A percentile compares a stretch with the other conserved stretches of the same genome.
These are phyloP conservation scores for Automeris io DNA, from an alignment of 2,888 invertebrate species.

Conservation along the genomic window DNA sequence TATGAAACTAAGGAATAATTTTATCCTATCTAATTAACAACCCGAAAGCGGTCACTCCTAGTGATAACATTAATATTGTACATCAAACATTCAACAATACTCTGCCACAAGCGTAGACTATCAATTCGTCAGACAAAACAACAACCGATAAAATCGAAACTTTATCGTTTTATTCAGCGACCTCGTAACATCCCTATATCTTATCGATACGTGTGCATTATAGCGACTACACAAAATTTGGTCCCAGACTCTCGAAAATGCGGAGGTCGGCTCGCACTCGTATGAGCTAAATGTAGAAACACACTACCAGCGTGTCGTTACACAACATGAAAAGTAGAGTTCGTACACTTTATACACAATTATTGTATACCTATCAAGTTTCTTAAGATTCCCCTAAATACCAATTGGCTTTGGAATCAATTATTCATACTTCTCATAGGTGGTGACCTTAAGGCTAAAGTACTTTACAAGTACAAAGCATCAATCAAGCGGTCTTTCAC, in stretches of 20 bases:
- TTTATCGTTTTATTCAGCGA: conserved; percentile 5
- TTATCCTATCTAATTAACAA: conserved; percentile 62
- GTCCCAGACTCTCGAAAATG: conserved; percentile 51
- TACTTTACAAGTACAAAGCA: no score
- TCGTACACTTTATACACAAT: no score
- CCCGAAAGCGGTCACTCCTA: conserved; percentile 55
- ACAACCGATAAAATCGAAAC: conserved; percentile 6
- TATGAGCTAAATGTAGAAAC: no score
- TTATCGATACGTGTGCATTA: conserved; percentile 26
- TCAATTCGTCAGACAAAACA: conserved; percentile 6
- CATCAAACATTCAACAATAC: conserved; percentile 41
- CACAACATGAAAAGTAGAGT: no score
- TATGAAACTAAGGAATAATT: conserved; percentile 39
- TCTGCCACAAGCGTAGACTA: conserved; percentile 5
- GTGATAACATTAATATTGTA: conserved; percentile 61
- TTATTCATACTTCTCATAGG: no score
- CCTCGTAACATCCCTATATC: conserved; percentile 15
- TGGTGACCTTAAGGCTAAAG: no score
- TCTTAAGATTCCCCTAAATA: no score
- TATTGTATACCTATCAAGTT: no score
- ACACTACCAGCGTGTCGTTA: no score
- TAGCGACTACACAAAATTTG: conserved; percentile 43
- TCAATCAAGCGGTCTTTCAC: no score
- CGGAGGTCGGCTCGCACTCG: conserved; percentile 26
- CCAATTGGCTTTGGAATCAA: no score